A percentile compares a stretch with the other conserved stretches of the same genome.
Evolutionary conservation across 2,113 vertebrate species (phyloP).

Genomic region (Gambusia affinis): DNA sequence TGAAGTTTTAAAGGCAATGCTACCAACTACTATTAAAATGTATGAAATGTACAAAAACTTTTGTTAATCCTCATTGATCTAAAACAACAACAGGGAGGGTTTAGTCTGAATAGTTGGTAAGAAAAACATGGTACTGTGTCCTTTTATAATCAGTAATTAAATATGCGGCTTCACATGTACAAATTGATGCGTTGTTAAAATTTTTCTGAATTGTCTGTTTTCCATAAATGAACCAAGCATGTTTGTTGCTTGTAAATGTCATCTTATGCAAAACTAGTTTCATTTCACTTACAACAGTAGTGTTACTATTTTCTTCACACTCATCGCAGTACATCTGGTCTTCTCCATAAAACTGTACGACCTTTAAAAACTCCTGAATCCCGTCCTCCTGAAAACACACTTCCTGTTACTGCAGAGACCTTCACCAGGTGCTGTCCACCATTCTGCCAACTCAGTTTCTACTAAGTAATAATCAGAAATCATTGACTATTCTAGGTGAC

Average conservation of each 20-base stretch:
- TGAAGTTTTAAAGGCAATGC: too few relatives aligned
- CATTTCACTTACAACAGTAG: background rate
- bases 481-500: too few relatives aligned
- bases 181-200: too few relatives aligned
- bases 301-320: constrained; percentile 1
- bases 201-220: background rate
- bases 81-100: too few relatives aligned
- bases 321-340: background rate
- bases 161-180: too few relatives aligned
- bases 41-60: too few relatives aligned
- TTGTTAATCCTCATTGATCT: too few relatives aligned
- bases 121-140: background rate
- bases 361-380: background rate
- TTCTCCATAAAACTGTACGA: background rate
- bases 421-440: background rate
- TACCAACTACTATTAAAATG: too few relatives aligned
- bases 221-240: background rate
- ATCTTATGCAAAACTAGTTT: fast-evolving
- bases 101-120: too few relatives aligned
- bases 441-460: background rate
- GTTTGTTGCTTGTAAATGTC: too few relatives aligned
- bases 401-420: too few relatives aligned
- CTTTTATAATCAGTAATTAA: too few relatives aligned
- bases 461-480: background rate
- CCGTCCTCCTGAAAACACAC: constrained; percentile 10